Evolutionary conservation across 2,797 vertebrate genomes (phyloP).

Genomic region (Diplodus sargus): DNA sequence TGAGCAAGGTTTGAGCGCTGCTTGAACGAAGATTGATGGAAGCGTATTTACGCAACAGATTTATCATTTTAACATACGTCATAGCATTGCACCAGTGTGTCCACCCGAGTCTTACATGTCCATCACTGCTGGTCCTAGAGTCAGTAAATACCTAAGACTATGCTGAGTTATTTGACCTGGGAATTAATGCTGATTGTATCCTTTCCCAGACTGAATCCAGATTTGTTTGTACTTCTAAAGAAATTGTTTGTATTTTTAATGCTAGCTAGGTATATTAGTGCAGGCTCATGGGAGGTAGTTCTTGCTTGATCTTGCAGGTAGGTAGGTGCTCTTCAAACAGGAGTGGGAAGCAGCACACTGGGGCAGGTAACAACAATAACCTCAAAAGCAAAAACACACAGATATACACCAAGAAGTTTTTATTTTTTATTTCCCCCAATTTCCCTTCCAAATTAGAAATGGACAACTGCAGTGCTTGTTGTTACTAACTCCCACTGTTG

Average conservation of each 20-base stretch:
- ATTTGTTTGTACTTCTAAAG: too few relatives aligned
- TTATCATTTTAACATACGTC: too few relatives aligned
- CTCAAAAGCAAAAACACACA: not conserved
- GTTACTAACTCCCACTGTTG: constrained; percentile 4
- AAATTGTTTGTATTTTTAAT: constrained; percentile 2
- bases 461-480: not conserved
- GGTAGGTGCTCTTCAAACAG: not conserved
- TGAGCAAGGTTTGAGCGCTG: too few relatives aligned
- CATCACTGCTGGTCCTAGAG: too few relatives aligned
- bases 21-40: too few relatives aligned
- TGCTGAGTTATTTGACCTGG: too few relatives aligned
- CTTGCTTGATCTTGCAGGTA: not conserved
- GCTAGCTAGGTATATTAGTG: not conserved
- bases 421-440: not conserved
- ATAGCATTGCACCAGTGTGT: too few relatives aligned
- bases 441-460: constrained; percentile 11
- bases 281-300: not conserved
- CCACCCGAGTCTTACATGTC: too few relatives aligned
- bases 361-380: not conserved
- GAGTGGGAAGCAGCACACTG: not conserved
- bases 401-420: not conserved
- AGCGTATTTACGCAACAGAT: too few relatives aligned
- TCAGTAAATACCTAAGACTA: too few relatives aligned
- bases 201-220: too few relatives aligned
- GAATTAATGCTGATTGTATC: too few relatives aligned